A percentile compares a stretch with the other conserved stretches of the same genome.
Evolutionary conservation across 1,140 invertebrate species (phyloP).

Genomic region (Meloidogyne floridensis): DNA sequence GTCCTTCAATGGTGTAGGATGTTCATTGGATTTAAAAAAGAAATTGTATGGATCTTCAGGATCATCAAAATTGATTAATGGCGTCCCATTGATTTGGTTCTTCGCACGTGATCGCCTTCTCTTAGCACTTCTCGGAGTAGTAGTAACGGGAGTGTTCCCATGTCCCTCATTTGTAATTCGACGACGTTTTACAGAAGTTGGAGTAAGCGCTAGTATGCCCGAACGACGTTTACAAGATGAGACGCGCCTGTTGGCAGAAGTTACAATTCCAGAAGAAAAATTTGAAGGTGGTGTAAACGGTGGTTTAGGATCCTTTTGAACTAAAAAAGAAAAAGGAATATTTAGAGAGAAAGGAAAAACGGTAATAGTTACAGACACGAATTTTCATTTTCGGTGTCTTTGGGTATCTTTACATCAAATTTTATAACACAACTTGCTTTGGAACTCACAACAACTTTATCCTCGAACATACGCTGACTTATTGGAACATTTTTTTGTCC

Average conservation of each 20-base stretch:
- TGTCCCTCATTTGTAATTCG: background rate
- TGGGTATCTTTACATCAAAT: no score
- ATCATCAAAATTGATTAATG: background rate
- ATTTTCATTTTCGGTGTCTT: no score
- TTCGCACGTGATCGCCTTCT: background rate
- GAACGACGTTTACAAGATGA: slow-evolving; percentile 11
- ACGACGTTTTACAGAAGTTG: background rate
- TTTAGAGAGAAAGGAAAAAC: no score
- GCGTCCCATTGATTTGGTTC: background rate
- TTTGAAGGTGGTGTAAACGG: background rate
- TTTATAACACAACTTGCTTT: no score
- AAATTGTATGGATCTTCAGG: slow-evolving; percentile 57
- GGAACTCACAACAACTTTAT: no score
- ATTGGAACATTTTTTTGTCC: no score
- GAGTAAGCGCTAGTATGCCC: background rate
- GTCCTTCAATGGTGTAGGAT: slow-evolving; percentile 60
- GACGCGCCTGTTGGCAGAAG: slow-evolving; percentile 5
- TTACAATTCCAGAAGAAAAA: background rate
- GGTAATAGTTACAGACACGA: no score
- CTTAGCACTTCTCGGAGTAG: background rate
- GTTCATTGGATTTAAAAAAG: slow-evolving; percentile 47
- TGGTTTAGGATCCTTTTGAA: background rate
- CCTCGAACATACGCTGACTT: no score
- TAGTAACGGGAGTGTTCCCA: background rate
- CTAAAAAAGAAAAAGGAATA: no score